These are phyloP conservation scores for Thelaira solivaga DNA, from an alignment of 2,888 invertebrate genomes.

Conservation along the genomic window DNA sequence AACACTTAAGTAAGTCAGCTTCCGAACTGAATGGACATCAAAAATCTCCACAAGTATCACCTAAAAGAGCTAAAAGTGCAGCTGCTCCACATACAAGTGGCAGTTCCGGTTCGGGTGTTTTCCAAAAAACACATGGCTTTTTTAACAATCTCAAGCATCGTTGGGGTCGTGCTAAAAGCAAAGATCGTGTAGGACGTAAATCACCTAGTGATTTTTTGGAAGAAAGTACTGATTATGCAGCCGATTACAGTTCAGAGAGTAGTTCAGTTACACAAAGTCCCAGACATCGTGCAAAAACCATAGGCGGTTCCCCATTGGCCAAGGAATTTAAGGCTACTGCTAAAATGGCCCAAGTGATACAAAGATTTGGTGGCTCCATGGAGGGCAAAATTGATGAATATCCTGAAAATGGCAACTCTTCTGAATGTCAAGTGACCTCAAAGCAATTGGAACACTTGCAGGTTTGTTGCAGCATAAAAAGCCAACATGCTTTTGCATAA, in stretches of 20 bases:
- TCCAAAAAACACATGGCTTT: slow-evolving; percentile 89
- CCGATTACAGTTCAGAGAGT: slow-evolving; percentile 88
- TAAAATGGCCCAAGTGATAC: slow-evolving; percentile 72
- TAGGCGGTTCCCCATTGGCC: slow-evolving; percentile 78
- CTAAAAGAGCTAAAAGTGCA: slow-evolving; percentile 78
- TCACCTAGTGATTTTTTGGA: slow-evolving; percentile 80
- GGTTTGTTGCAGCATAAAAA: slow-evolving; percentile 43
- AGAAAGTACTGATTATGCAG: slow-evolving; percentile 85
- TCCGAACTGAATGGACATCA: slow-evolving; percentile 86
- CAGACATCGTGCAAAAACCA: slow-evolving; percentile 81
- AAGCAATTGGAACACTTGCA: slow-evolving; percentile 72
- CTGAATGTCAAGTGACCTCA: slow-evolving; percentile 55
- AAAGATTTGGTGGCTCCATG: slow-evolving; percentile 74
- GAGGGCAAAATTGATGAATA: slow-evolving; percentile 75
- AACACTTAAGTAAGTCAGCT: slow-evolving; percentile 88
- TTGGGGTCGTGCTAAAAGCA: slow-evolving; percentile 86
- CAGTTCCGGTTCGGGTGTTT: slow-evolving; percentile 79
- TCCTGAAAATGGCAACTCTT: slow-evolving; percentile 67
- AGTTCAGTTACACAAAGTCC: slow-evolving; percentile 87
- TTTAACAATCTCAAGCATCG: slow-evolving; percentile 89
- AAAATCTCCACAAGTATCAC: slow-evolving; percentile 78
- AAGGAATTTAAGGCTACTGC: slow-evolving; percentile 73
- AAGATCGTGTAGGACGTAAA: slow-evolving; percentile 81
- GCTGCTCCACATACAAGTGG: slow-evolving; percentile 81
- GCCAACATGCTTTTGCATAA: not conserved